Conservation (phyloP, 2,797 vertebrate genomes). For the Melopsittacus undulatus region DNA sequence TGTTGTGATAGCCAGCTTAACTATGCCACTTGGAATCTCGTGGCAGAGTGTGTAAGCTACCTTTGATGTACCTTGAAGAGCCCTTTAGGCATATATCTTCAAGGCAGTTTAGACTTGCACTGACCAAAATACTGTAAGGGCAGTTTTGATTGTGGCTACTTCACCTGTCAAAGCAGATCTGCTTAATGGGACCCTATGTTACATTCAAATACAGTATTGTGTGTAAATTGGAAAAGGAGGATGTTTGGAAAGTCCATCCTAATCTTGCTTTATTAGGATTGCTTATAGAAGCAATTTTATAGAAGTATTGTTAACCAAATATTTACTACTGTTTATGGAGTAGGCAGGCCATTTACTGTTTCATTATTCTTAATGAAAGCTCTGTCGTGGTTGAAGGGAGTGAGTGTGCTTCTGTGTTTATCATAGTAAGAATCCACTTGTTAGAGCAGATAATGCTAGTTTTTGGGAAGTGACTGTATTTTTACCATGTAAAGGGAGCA, state of each 20-base stretch:
- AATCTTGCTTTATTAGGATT: not conserved
- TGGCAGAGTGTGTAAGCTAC: accelerated
- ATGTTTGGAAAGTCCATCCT: not conserved
- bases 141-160: not conserved
- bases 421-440: not conserved
- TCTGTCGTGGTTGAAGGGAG: not conserved
- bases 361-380: not conserved
- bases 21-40: not conserved
- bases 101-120: not conserved
- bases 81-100: not conserved
- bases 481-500: not conserved
- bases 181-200: not conserved
- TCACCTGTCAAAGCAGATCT: not conserved
- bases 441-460: not conserved
- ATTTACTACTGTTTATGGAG: not conserved
- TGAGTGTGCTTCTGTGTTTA: not conserved
- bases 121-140: not conserved
- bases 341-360: not conserved
- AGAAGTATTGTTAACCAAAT: not conserved
- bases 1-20: not conserved
- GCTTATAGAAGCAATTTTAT: not conserved
- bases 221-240: not conserved
- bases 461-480: not conserved
- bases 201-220: not conserved
- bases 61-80: not conserved